phyloP scores from a whole-genome alignment of 2,113 vertebrate genomes.

The Poeciliopsis occidentalis region DNA sequence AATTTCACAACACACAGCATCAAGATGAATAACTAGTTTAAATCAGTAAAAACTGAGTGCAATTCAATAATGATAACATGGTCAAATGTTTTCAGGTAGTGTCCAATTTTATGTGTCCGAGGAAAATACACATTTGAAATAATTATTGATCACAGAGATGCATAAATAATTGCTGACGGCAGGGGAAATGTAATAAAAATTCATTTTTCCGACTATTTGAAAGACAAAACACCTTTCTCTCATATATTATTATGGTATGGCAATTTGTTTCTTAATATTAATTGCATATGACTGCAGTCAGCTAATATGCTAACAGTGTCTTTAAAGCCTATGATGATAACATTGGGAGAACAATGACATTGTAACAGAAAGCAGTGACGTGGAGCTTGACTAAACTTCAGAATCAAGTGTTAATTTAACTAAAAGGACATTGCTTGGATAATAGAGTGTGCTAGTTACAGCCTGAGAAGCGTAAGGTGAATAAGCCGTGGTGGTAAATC shows the following conservation, averaged over 20 bases:
- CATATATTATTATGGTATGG: background rate
- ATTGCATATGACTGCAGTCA: background rate
- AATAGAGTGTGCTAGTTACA: background rate
- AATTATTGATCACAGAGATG: no score
- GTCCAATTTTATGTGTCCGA: no score
- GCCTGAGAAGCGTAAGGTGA: background rate
- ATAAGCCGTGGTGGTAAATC: background rate
- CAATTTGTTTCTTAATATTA: background rate
- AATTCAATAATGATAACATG: no score
- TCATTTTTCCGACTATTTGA: no score
- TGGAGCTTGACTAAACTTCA: background rate
- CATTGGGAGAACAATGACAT: background rate
- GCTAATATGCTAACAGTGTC: background rate
- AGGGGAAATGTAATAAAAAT: no score
- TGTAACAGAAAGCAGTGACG: background rate
- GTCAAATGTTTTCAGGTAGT: no score
- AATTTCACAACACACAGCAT: no score
- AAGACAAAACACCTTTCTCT: background rate
- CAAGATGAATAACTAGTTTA: no score
- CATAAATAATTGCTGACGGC: no score
- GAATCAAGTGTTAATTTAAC: background rate
- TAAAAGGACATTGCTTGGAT: background rate
- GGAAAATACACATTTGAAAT: no score
- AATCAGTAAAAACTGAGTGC: no score
- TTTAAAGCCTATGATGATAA: background rate